Evolutionary conservation across 1,140 invertebrate species (phyloP).

Genomic region (Hirudo medicinalis): DNA sequence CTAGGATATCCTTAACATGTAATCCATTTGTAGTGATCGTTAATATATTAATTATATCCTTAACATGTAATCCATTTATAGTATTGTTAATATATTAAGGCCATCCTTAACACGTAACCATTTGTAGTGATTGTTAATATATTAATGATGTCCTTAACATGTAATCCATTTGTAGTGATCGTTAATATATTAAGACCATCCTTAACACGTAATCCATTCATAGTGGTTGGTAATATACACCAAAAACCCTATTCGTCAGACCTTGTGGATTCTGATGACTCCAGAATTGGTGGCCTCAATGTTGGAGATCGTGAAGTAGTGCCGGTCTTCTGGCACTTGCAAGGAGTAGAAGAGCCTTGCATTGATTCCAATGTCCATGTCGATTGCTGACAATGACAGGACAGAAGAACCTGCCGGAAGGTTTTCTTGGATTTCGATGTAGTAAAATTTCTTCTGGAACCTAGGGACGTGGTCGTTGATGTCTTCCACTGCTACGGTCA

Average conservation of each 20-base stretch:
- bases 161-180: no score
- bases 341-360: constrained; percentile 12
- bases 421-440: not conserved
- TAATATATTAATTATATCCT: no score
- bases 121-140: no score
- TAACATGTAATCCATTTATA: no score
- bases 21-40: no score
- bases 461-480: constrained; percentile 11
- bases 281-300: constrained; percentile 11
- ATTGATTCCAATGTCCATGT: constrained; percentile 5
- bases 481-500: constrained; percentile 9
- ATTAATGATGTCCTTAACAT: no score
- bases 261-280: constrained; percentile 13
- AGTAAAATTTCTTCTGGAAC: constrained; percentile 12
- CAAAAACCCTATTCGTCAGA: not conserved
- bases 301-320: constrained; percentile 6
- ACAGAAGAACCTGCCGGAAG: not conserved
- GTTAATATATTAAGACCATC: no score
- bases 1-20: no score
- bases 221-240: no score
- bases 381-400: not conserved
- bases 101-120: no score
- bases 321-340: not conserved
- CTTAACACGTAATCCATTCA: no score
- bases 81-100: no score